Percentiles rank a stretch among this genome's conserved stretches.
Conservation (phyloP, 2,113 vertebrate species). For the Pongo abelii region DNA sequence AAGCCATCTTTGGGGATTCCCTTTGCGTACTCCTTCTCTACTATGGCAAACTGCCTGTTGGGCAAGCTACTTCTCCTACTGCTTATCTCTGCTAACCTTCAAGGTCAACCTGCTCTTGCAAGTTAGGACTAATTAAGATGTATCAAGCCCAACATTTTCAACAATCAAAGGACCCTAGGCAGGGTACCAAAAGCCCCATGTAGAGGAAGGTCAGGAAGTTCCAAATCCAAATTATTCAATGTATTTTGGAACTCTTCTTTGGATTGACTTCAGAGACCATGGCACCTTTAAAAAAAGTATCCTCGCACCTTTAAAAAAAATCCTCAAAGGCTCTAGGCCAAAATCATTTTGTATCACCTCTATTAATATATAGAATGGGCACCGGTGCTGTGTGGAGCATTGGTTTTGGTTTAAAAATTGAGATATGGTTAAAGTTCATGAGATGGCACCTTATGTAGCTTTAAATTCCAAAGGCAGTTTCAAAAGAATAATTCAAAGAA, state of each 20-base stretch:
- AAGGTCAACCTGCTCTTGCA: slow-evolving; percentile 39
- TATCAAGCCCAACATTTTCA: slow-evolving; percentile 13
- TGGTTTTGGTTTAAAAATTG: slow-evolving; percentile 16
- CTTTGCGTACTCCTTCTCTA: slow-evolving; percentile 21
- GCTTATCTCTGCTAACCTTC: not conserved
- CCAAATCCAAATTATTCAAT: not conserved
- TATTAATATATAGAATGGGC: not conserved
- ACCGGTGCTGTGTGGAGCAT: not conserved
- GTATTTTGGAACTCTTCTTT: slow-evolving; percentile 19
- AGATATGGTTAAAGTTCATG: slow-evolving; percentile 21
- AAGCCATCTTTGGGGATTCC: slow-evolving; percentile 26
- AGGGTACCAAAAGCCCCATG: not conserved
- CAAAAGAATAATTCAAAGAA: not conserved
- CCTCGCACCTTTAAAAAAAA: not conserved
- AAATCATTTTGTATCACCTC: not conserved
- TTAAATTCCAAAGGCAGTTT: slow-evolving; percentile 32
- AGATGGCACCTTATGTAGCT: not conserved
- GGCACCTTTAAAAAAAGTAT: not conserved
- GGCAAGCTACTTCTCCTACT: not conserved
- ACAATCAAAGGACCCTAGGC: not conserved
- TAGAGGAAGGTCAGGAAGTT: not conserved
- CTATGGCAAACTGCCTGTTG: not conserved
- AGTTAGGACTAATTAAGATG: slow-evolving; percentile 7
- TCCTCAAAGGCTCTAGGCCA: not conserved
- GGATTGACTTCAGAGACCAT: not conserved